Conservation (phyloP, 2,888 invertebrate species). For the Oligia fasciuncula region DNA sequence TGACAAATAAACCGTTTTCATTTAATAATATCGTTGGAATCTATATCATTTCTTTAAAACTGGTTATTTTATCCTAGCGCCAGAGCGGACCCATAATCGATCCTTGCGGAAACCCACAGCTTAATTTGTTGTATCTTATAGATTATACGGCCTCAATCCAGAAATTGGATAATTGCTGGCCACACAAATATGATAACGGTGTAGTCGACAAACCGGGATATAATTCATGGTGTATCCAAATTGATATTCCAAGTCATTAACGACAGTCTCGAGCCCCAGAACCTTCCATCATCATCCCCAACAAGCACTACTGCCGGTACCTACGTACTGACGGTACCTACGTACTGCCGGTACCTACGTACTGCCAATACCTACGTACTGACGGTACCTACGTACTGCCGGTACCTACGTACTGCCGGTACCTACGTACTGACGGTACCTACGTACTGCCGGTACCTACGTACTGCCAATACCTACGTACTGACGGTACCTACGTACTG, state of each 20-base stretch:
- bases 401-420: neutral
- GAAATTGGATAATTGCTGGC: neutral
- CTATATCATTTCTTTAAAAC: neutral
- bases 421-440: constrained; percentile 19
- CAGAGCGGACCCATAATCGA: neutral
- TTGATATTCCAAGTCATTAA: neutral
- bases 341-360: too few species aligned
- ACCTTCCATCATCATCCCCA: constrained; percentile 14
- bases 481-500: constrained; percentile 15
- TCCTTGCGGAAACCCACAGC: neutral
- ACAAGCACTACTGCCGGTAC: constrained; percentile 2
- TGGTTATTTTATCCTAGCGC: neutral
- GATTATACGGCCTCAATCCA: rapidly evolving
- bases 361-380: neutral
- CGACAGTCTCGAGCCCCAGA: neutral
- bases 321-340: constrained; percentile 7
- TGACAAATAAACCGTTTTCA: neutral
- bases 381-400: constrained; percentile 17
- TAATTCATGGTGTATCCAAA: neutral
- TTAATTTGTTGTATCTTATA: too few species aligned
- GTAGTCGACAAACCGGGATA: neutral
- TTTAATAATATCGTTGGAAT: neutral
- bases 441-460: constrained; percentile 7
- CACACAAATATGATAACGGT: neutral
- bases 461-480: neutral